A percentile compares a stretch with the other conserved stretches of the same genome.
Conservation (phyloP, 2,113 vertebrate genomes). For the Aleadryas rufinucha region DNA sequence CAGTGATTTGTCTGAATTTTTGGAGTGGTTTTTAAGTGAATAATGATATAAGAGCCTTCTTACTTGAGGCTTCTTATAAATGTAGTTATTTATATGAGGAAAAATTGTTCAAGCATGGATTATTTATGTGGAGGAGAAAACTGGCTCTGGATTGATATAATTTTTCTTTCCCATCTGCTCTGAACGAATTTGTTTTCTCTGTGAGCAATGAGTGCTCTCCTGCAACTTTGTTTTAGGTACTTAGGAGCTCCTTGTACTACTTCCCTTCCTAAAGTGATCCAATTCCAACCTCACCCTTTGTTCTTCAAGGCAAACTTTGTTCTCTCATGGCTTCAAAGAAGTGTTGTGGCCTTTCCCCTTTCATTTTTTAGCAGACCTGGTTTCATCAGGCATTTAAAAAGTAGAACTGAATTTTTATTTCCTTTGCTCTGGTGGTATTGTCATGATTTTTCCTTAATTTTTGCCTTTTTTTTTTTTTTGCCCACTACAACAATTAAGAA, state of each 20-base stretch:
- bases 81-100: slow-evolving; percentile 42
- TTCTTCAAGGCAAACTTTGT: slow-evolving; percentile 25
- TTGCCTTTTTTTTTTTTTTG: background rate
- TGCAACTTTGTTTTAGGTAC: slow-evolving; percentile 1
- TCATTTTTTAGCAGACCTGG: background rate
- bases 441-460: background rate
- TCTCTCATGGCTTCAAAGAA: background rate
- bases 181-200: slow-evolving; percentile 1
- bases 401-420: background rate
- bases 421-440: background rate
- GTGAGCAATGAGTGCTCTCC: background rate
- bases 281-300: background rate
- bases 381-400: background rate
- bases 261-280: background rate
- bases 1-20: slow-evolving; percentile 46
- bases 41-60: slow-evolving; percentile 41
- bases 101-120: background rate
- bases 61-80: slow-evolving; percentile 44
- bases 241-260: background rate
- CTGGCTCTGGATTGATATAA: background rate
- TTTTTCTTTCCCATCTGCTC: slow-evolving; percentile 32
- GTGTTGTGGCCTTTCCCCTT: background rate
- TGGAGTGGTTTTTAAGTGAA: slow-evolving; percentile 54
- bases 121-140: slow-evolving; percentile 33
- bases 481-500: rapidly evolving